Evolutionary conservation across 2,888 invertebrate species (phyloP).

Genomic region (Mimumesa dahlbomi): DNA sequence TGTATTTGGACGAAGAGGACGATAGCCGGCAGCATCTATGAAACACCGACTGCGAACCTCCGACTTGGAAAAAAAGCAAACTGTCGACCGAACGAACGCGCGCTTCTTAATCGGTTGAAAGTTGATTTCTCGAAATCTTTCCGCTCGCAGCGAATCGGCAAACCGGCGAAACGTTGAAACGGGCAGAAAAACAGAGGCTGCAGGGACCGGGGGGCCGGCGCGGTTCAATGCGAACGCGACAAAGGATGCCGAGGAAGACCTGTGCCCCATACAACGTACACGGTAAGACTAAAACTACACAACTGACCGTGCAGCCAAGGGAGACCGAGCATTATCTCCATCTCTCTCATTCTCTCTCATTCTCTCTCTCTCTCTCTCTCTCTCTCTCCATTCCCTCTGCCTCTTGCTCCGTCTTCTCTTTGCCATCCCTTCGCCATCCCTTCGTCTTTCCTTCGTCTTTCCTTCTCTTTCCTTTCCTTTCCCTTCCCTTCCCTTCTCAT

Average conservation of each 20-base stretch:
- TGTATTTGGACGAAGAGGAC: no score
- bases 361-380: constrained; percentile 43
- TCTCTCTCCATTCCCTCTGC: constrained; percentile 22
- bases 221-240: constrained; percentile 45
- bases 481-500: constrained; percentile 25
- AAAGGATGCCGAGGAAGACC: constrained; percentile 54
- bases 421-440: constrained; percentile 25
- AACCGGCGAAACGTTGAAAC: constrained; percentile 36
- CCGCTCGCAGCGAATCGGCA: constrained; percentile 16
- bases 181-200: constrained; percentile 46
- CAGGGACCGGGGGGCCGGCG: constrained; percentile 27
- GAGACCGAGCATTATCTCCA: constrained; percentile 58
- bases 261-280: constrained; percentile 64
- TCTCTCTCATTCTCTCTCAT: constrained; percentile 19
- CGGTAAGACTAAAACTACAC: constrained; percentile 70
- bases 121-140: no score
- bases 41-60: no score
- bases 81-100: background rate
- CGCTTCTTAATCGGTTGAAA: background rate
- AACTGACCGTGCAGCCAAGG: constrained; percentile 65
- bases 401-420: constrained; percentile 33
- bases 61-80: no score
- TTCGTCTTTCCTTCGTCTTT: constrained; percentile 40
- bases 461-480: constrained; percentile 44
- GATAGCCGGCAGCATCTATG: no score